Percentiles rank a stretch among this genome's conserved stretches.
Conservation (phyloP, 2,888 invertebrate genomes). For the Magallana nippona region DNA sequence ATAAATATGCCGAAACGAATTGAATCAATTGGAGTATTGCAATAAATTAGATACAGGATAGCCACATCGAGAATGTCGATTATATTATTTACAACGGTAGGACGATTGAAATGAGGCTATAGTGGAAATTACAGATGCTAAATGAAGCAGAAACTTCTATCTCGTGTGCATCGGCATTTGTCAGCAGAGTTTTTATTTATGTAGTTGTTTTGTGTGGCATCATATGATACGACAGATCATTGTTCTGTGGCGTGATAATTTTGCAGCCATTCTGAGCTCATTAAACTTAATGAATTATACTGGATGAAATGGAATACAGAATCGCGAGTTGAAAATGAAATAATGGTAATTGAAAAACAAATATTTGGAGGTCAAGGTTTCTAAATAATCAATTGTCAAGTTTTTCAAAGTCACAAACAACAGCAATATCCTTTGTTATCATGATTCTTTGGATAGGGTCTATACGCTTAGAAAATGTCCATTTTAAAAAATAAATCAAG, state of each 20-base stretch:
- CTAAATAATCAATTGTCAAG: too few species aligned
- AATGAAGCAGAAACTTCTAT: background rate
- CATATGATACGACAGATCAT: background rate
- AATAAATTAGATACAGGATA: slow-evolving; percentile 15
- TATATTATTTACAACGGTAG: background rate
- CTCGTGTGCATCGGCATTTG: background rate
- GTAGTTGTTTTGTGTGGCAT: background rate
- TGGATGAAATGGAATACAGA: background rate
- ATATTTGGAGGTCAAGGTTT: background rate
- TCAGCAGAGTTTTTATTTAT: slow-evolving; percentile 16
- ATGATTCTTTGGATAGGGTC: too few species aligned
- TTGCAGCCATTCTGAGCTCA: background rate
- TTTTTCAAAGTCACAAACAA: too few species aligned
- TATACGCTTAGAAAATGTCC: too few species aligned
- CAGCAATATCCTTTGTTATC: too few species aligned
- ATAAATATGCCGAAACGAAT: slow-evolving; percentile 27
- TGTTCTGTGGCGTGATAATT: background rate
- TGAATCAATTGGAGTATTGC: background rate
- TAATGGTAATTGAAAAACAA: background rate
- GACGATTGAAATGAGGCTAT: background rate
- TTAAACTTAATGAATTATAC: slow-evolving; percentile 33
- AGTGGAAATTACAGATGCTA: background rate
- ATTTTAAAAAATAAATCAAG: too few species aligned
- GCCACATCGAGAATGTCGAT: background rate
- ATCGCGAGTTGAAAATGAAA: slow-evolving; percentile 2